Evolutionary conservation across 2,888 invertebrate genomes (phyloP).

Genomic region (Xestia rhomboidea): DNA sequence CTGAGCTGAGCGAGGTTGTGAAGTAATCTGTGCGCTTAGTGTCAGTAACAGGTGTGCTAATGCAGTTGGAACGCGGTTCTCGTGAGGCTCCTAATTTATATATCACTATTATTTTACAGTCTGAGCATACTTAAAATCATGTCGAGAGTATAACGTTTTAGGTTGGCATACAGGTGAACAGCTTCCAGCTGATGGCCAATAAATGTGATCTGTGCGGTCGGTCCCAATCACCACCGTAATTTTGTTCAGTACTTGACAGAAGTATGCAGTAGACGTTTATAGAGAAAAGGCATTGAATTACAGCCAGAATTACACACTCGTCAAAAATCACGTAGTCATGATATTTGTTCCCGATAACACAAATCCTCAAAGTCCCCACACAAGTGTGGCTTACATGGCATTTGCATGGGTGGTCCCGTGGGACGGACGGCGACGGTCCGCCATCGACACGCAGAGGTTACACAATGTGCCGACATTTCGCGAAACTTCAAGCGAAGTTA

Average conservation of each 20-base stretch:
- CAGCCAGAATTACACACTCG: not conserved
- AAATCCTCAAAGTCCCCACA: not conserved
- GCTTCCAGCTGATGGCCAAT: not conserved
- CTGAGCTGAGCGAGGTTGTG: not conserved
- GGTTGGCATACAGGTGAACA: not conserved
- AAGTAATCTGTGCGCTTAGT: slow-evolving; percentile 3
- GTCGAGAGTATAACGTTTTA: not conserved
- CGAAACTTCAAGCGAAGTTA: not conserved
- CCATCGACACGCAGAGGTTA: not conserved
- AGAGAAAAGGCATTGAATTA: not conserved
- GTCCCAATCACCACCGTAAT: not conserved
- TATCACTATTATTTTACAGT: not conserved
- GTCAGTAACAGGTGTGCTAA: slow-evolving; percentile 39
- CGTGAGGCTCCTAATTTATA: not conserved
- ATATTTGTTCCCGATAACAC: slow-evolving; percentile 1
- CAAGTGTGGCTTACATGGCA: not conserved
- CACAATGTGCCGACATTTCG: not conserved
- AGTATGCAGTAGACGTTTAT: not conserved
- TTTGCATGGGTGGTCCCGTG: slow-evolving; percentile 13
- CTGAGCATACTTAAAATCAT: not conserved
- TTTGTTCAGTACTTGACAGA: not conserved
- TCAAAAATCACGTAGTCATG: not conserved
- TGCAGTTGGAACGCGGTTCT: slow-evolving; percentile 9
- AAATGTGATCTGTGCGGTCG: not conserved
- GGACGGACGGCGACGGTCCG: not conserved